A percentile compares a stretch with the other conserved stretches of the same genome.
phyloP scores from a whole-genome alignment of 1,140 invertebrate genomes.

The Drosophila lini region DNA sequence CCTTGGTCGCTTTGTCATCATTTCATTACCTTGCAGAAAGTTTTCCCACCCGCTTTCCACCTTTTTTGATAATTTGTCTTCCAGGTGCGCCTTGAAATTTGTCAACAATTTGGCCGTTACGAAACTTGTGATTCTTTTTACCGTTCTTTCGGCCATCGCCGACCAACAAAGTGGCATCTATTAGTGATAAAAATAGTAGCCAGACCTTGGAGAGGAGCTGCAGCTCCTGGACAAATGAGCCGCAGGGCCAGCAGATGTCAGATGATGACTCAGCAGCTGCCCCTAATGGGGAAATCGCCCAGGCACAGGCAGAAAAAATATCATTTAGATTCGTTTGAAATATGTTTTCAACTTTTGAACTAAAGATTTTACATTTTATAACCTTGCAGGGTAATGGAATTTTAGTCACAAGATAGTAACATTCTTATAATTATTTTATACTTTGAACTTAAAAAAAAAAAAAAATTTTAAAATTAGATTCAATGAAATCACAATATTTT shows the following conservation, averaged over 20 bases:
- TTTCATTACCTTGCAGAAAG: conserved; percentile 78
- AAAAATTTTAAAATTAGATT: too few relatives aligned
- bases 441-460: too few relatives aligned
- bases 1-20: conserved; percentile 74
- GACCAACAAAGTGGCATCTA: conserved; percentile 73
- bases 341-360: neutral
- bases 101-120: conserved; percentile 74
- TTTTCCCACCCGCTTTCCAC: conserved; percentile 25
- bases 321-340: neutral
- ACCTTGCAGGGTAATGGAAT: too few relatives aligned
- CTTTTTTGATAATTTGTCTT: conserved; percentile 76
- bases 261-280: conserved; percentile 69
- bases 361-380: neutral
- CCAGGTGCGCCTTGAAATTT: conserved; percentile 80
- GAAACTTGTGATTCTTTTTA: conserved; percentile 71
- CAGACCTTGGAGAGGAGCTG: conserved; percentile 4
- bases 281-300: conserved; percentile 21
- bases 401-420: too few relatives aligned
- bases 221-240: conserved; percentile 52
- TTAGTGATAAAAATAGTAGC: conserved; percentile 77
- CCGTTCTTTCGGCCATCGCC: conserved; percentile 17
- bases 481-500: neutral
- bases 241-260: conserved; percentile 56
- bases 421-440: too few relatives aligned
- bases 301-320: neutral